Evolutionary conservation across 2,113 vertebrate species (phyloP).

Genomic region (Xyliphius kryptos): DNA sequence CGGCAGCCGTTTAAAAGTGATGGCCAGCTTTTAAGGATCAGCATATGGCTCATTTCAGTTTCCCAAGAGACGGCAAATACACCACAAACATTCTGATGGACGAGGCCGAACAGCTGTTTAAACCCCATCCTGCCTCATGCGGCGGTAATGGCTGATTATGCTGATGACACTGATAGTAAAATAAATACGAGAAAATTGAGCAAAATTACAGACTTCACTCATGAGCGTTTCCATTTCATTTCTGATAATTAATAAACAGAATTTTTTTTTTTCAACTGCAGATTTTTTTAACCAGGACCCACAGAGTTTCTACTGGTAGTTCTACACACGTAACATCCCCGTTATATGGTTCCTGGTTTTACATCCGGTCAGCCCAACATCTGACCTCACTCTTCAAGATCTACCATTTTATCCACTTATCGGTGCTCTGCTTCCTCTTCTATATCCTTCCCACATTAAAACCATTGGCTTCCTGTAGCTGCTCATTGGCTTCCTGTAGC

Average conservation of each 20-base stretch:
- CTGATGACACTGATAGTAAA: constrained; percentile 25
- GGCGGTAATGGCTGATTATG: constrained; percentile 48
- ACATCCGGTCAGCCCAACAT: too few relatives aligned
- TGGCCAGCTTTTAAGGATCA: constrained; percentile 49
- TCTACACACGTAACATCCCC: not conserved
- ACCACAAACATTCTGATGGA: constrained; percentile 2
- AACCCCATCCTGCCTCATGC: constrained; percentile 33
- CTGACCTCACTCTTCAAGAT: too few relatives aligned
- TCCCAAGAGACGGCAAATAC: constrained; percentile 30
- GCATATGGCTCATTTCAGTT: constrained; percentile 54
- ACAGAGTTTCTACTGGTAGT: not conserved
- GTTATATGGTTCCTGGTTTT: not conserved
- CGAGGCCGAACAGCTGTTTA: constrained; percentile 53
- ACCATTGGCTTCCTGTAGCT: too few relatives aligned
- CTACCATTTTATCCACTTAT: too few relatives aligned
- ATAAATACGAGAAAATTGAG: not conserved
- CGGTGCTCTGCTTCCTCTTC: too few relatives aligned
- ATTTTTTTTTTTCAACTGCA: not conserved
- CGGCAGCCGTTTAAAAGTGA: constrained; percentile 46
- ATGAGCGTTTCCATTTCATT: too few relatives aligned
- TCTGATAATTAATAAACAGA: too few relatives aligned
- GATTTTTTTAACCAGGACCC: not conserved
- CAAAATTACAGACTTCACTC: too few relatives aligned
- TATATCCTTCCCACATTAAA: too few relatives aligned
- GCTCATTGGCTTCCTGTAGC: too few relatives aligned